Evolutionary conservation across 2,113 vertebrate species (phyloP).

Genomic region (Hoplias malabaricus): DNA sequence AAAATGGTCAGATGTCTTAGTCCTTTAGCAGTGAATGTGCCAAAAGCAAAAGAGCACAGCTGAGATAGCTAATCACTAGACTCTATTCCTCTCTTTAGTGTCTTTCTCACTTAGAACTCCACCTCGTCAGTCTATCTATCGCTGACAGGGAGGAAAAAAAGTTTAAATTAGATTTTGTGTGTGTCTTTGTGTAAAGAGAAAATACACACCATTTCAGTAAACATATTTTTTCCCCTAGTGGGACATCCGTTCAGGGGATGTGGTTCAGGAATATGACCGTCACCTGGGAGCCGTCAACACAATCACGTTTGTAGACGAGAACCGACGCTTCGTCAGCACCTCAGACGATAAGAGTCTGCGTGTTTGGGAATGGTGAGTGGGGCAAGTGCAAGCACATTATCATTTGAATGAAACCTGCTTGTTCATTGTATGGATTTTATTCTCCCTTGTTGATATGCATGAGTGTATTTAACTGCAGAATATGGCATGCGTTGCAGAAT

Average conservation of each 20-base stretch:
- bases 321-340: constrained; percentile 97
- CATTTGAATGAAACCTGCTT: not conserved
- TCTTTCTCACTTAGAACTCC: constrained; percentile 20
- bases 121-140: not conserved
- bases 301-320: constrained; percentile 99
- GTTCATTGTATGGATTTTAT: not conserved
- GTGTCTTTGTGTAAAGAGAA: constrained; percentile 17
- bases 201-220: not conserved
- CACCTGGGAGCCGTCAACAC: constrained; percentile 98
- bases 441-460: not conserved
- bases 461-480: not conserved
- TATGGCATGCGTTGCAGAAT: too few species aligned
- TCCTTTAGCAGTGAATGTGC: not conserved
- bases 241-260: constrained; percentile 92
- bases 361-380: constrained; percentile 97
- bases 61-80: not conserved
- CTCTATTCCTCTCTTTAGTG: not conserved
- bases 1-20: not conserved
- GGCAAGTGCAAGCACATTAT: not conserved
- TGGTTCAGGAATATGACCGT: constrained; percentile 96
- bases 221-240: constrained; percentile 76
- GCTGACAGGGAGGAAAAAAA: not conserved
- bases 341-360: constrained; percentile 97
- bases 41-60: constrained; percentile 8
- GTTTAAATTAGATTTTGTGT: not conserved